phyloP scores from a whole-genome alignment of 2,888 invertebrate species.

The Harpalus rufipes region DNA sequence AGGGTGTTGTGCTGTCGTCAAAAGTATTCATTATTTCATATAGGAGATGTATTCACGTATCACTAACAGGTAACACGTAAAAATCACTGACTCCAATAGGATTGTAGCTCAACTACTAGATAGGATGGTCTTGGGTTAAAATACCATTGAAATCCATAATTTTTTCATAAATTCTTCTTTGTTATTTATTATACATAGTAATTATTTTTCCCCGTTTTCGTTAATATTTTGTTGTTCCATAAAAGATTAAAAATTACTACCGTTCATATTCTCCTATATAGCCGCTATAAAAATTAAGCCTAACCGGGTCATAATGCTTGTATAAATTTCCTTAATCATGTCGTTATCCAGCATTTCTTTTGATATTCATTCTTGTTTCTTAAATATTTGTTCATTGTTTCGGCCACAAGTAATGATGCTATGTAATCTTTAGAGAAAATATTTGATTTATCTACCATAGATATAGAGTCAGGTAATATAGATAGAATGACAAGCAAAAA shows the following conservation, averaged over 20 bases:
- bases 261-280: background rate
- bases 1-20: too few species aligned
- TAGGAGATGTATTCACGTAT: too few species aligned
- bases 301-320: background rate
- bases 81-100: too few species aligned
- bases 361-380: constrained; percentile 25
- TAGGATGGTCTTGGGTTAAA: too few species aligned
- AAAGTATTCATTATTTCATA: too few species aligned
- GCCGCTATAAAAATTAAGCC: constrained; percentile 34
- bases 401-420: constrained; percentile 15
- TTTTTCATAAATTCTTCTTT: too few species aligned
- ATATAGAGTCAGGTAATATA: background rate
- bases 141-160: too few species aligned
- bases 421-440: background rate
- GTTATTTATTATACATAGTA: too few species aligned
- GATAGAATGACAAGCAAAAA: constrained; percentile 47
- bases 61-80: too few species aligned
- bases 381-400: constrained; percentile 40
- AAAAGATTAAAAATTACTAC: background rate
- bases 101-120: too few species aligned
- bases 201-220: background rate
- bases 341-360: constrained; percentile 31
- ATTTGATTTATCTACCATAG: too few species aligned
- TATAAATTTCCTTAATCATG: constrained; percentile 48
- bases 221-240: background rate